Evolutionary conservation across 1,140 invertebrate genomes (phyloP).

Genomic region (Spodoptera frugiperda): DNA sequence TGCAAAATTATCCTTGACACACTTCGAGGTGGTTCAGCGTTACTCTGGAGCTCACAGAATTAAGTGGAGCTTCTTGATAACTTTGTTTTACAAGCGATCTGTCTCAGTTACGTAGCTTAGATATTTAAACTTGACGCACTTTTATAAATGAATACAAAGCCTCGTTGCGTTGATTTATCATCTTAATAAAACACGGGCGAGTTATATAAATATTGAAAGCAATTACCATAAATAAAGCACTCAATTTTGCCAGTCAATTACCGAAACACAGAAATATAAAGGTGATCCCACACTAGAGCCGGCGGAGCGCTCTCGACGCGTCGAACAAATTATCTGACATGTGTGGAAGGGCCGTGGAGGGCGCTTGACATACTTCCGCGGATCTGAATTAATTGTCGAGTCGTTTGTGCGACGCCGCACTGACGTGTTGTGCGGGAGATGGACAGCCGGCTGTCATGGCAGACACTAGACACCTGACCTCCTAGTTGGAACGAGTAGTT

Average conservation of each 20-base stretch:
- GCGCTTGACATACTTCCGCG: slow-evolving; percentile 50
- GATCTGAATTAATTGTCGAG: slow-evolving; percentile 50
- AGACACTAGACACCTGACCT: neutral
- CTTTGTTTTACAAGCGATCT: neutral
- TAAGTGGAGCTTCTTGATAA: neutral
- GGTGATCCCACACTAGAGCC: slow-evolving; percentile 24
- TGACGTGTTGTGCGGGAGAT: neutral
- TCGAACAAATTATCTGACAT: slow-evolving; percentile 54
- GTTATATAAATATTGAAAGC: too few species aligned
- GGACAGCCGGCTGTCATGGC: neutral
- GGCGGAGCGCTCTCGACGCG: slow-evolving; percentile 35
- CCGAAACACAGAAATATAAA: slow-evolving; percentile 39
- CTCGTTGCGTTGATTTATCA: too few species aligned
- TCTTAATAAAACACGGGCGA: too few species aligned
- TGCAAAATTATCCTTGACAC: slow-evolving; percentile 29
- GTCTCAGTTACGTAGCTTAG: neutral
- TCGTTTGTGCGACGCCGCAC: slow-evolving; percentile 6
- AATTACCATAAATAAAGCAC: neutral
- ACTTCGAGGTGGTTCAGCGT: neutral
- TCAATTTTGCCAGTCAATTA: slow-evolving; percentile 23
- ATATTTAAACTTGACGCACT: neutral
- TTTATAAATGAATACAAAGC: too few species aligned
- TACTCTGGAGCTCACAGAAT: neutral
- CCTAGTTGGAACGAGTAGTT: too few species aligned
- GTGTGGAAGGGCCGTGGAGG: slow-evolving; percentile 42